Evolutionary conservation across 2,888 invertebrate species (phyloP).

Genomic region (Eumacrocentrus americanus): DNA sequence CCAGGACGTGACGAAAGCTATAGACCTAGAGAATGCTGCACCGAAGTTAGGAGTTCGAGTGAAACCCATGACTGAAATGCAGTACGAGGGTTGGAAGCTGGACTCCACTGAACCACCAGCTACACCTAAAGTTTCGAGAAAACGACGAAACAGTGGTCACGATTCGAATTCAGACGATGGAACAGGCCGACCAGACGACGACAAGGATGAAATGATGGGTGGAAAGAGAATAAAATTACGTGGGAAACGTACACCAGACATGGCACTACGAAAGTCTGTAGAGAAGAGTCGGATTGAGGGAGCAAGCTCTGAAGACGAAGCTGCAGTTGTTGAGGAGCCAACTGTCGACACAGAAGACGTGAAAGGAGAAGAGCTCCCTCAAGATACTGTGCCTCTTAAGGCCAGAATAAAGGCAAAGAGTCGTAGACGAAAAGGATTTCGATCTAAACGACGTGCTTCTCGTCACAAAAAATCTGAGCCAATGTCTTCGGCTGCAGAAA

Average conservation of each 20-base stretch:
- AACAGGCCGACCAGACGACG: conserved; percentile 61
- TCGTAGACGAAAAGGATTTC: conserved; percentile 44
- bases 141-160: conserved; percentile 50
- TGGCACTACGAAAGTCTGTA: conserved; percentile 51
- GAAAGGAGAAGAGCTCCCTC: conserved; percentile 36
- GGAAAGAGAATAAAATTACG: conserved; percentile 55
- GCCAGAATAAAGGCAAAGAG: conserved; percentile 39
- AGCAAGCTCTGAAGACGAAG: conserved; percentile 56
- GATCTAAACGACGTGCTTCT: conserved; percentile 33
- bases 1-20: conserved; percentile 35
- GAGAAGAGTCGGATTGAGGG: conserved; percentile 54
- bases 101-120: conserved; percentile 37
- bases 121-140: conserved; percentile 43
- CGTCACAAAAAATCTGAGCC: conserved; percentile 36
- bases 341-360: conserved; percentile 38
- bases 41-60: conserved; percentile 48
- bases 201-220: conserved; percentile 46
- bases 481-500: conserved; percentile 32
- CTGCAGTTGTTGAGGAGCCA: conserved; percentile 39
- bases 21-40: conserved; percentile 24
- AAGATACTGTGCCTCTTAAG: conserved; percentile 17
- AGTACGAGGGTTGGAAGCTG: conserved; percentile 54
- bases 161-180: conserved; percentile 59
- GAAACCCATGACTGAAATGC: conserved; percentile 53
- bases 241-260: conserved; percentile 49